phyloP scores from a whole-genome alignment of 2,797 vertebrate genomes.

The Taenioides sp. region DNA sequence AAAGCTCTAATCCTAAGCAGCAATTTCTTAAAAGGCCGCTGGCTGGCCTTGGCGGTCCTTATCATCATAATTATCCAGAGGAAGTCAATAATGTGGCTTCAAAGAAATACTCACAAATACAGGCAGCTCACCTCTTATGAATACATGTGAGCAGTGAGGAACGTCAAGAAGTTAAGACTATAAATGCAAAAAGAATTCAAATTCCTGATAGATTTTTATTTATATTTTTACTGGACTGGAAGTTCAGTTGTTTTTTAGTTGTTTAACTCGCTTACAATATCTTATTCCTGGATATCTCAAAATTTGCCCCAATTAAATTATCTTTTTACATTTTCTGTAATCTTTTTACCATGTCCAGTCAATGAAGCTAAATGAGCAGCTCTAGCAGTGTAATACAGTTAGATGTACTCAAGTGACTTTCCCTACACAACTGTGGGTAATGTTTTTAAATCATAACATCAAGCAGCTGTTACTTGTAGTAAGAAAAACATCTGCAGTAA shows the following conservation, averaged over 20 bases:
- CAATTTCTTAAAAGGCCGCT: slow-evolving; percentile 51
- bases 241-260: too few species aligned
- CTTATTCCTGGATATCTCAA: too few species aligned
- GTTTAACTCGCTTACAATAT: too few species aligned
- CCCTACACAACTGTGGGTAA: background rate
- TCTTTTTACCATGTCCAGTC: background rate
- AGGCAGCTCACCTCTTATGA: slow-evolving; percentile 19
- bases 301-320: too few species aligned
- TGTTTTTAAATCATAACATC: background rate
- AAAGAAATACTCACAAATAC: slow-evolving; percentile 14
- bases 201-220: too few species aligned
- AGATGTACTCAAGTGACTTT: background rate
- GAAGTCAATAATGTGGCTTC: background rate
- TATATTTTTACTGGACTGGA: too few species aligned
- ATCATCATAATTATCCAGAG: slow-evolving; percentile 28
- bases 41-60: slow-evolving; percentile 29
- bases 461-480: background rate
- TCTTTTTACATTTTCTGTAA: background rate
- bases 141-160: slow-evolving; percentile 20
- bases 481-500: background rate
- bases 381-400: background rate
- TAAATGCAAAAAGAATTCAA: background rate
- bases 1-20: slow-evolving; percentile 34
- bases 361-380: background rate
- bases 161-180: slow-evolving; percentile 20